Base-by-base conservation (phyloP, 2,797 vertebrate species). In the Melanotaenia boesemani region DNA sequence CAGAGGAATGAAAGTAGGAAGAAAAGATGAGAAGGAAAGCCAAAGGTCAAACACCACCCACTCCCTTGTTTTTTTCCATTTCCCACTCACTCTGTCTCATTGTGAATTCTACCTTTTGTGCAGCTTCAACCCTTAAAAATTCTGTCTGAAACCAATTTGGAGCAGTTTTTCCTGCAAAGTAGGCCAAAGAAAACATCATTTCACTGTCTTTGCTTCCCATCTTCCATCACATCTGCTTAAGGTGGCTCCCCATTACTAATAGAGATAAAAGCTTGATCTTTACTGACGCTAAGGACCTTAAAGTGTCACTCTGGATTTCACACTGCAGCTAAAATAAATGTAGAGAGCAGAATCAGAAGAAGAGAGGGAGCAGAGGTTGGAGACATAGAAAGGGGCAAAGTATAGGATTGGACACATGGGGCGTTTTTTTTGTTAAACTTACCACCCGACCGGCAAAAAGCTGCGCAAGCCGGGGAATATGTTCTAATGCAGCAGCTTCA, bases 291-390 rank as follows among this genome's bases (percentile, higher is more conserved):
- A 92, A 92, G 80, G 84, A 87, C 88, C 90, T 88, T 87, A 86
- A 88, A 85, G 76, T 87, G 93, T 93, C 90, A 89, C 88, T 88
- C 79, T 69, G 82, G 89, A 93, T 93, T 94, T 92, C 86, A 93
- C 92, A 91, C 81, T 2, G 15, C 26, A 5, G 69, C 52, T 50
- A 4, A 67, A 77, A 16, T 41, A 76, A 72, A 52, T 15, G 67
- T 50, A 1, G 69, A 59, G 67, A 58, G 80, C 60, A n/a, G 59
- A 46, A 36, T 72, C 6, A 60, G 63, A 39, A 36, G 62, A 77
- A 72, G 28, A 70, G 72, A 64, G 44, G 56, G 79, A 60, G 58
- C 63, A 70, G 80, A 80, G 81, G 76, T 83, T 72, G 73, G 74
- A 72, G 56, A 81, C 76, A 59, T 11, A 4, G 69, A 59, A 36